These are phyloP conservation scores for Seriola dumerili DNA, from an alignment of 2,113 vertebrate genomes.

Conservation along the genomic window DNA sequence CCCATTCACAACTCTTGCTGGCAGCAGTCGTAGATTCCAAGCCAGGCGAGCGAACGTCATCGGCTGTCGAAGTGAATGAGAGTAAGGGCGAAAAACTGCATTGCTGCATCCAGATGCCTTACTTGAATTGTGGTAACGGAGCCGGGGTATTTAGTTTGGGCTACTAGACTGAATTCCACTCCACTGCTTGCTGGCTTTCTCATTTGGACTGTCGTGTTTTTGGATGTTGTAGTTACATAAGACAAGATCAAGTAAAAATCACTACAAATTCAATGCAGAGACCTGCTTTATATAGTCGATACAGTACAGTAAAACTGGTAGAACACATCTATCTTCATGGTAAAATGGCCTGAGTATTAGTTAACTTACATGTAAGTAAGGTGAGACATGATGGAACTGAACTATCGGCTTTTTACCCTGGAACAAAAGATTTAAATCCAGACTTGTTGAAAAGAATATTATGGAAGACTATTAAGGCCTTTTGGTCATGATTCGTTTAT, in stretches of 20 bases:
- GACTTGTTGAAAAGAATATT: neutral
- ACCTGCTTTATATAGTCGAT: neutral
- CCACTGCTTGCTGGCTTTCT: constrained; percentile 48
- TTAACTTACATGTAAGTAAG: constrained; percentile 7
- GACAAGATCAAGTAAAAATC: neutral
- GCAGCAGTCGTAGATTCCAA: constrained; percentile 73
- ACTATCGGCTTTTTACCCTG: neutral
- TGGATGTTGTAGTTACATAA: constrained; percentile 36
- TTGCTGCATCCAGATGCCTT: constrained; percentile 75
- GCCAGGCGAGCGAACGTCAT: constrained; percentile 73
- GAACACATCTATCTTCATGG: neutral
- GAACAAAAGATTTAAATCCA: neutral
- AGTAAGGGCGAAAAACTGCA: constrained; percentile 67
- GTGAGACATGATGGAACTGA: constrained; percentile 13
- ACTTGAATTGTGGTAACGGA: constrained; percentile 70
- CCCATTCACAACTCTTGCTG: constrained; percentile 80
- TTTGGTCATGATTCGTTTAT: neutral
- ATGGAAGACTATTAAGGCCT: neutral
- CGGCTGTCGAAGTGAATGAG: constrained; percentile 72
- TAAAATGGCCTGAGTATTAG: neutral
- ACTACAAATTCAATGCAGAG: neutral
- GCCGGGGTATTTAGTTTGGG: constrained; percentile 65
- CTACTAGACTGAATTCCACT: constrained; percentile 57
- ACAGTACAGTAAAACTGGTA: neutral
- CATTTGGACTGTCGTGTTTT: constrained; percentile 37